Percentiles rank a stretch among this genome's conserved stretches.
Evolutionary conservation across 2,113 vertebrate species (phyloP).

Genomic region (Albula glossodonta): DNA sequence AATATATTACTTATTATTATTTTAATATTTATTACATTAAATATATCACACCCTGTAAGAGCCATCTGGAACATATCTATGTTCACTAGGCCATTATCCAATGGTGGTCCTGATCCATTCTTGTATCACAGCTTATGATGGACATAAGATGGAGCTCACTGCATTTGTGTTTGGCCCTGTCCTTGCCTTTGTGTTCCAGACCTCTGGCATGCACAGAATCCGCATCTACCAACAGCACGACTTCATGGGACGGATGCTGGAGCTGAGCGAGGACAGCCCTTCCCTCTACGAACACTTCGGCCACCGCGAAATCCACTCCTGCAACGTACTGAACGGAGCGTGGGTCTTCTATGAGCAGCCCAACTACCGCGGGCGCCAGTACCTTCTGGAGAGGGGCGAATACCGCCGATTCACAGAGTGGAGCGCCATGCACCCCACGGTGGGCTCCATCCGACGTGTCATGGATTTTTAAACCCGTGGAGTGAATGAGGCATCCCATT

Average conservation of each 20-base stretch:
- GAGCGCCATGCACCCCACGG: slow-evolving; percentile 47
- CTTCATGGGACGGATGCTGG: slow-evolving; percentile 49
- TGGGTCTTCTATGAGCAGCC: slow-evolving; percentile 58
- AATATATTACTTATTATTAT: no score
- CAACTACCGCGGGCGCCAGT: slow-evolving; percentile 33
- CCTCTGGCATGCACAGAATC: background rate
- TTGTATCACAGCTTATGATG: no score
- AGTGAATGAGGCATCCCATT: background rate
- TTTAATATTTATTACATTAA: no score
- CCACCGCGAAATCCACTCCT: slow-evolving; percentile 44
- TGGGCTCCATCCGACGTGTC: slow-evolving; percentile 49
- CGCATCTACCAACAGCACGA: background rate
- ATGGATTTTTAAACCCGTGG: slow-evolving; percentile 21
- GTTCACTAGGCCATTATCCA: no score
- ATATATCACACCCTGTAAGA: no score
- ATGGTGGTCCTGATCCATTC: no score
- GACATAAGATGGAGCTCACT: no score
- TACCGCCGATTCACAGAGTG: slow-evolving; percentile 51
- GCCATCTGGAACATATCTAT: no score
- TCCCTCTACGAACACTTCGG: slow-evolving; percentile 48
- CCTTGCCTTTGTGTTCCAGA: background rate
- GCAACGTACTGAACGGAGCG: slow-evolving; percentile 47
- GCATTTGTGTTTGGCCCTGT: background rate
- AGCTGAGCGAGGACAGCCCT: slow-evolving; percentile 46
- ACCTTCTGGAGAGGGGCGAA: slow-evolving; percentile 57